Evolutionary conservation across 2,888 invertebrate species (phyloP).

Genomic region (Synanthedon vespiformis): DNA sequence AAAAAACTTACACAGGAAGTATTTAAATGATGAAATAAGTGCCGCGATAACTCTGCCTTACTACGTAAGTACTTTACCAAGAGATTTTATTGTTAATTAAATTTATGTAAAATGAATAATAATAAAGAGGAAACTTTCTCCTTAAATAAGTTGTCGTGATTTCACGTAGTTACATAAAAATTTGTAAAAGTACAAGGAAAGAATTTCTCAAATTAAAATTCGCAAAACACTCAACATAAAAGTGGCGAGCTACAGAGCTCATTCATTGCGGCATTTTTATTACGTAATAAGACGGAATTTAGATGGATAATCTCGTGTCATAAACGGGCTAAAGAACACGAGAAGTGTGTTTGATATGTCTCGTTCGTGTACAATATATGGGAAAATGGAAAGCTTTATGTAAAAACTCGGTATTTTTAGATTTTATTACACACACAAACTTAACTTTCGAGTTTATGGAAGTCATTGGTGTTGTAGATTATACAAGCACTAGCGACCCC

Average conservation of each 20-base stretch:
- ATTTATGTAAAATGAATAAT: too few relatives aligned
- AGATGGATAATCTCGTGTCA: slow-evolving; percentile 44
- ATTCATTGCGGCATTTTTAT: slow-evolving; percentile 50
- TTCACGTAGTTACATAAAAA: background rate
- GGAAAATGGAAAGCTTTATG: slow-evolving; percentile 5
- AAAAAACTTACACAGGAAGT: too few relatives aligned
- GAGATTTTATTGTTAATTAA: too few relatives aligned
- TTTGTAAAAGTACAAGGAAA: slow-evolving; percentile 13
- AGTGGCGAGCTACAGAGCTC: slow-evolving; percentile 25
- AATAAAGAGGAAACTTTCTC: too few relatives aligned
- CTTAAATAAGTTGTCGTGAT: too few relatives aligned
- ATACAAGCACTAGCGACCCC: too few relatives aligned
- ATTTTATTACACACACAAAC: background rate
- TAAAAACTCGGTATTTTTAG: background rate
- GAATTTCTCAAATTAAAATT: slow-evolving; percentile 38
- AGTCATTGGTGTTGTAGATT: too few relatives aligned
- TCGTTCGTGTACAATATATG: slow-evolving; percentile 31
- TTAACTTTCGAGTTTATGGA: too few relatives aligned
- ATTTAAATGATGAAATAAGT: too few relatives aligned
- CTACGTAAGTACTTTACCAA: too few relatives aligned
- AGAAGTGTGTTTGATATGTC: slow-evolving; percentile 38
- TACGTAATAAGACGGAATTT: slow-evolving; percentile 45
- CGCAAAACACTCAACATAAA: slow-evolving; percentile 32
- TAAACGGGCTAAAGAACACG: slow-evolving; percentile 38
- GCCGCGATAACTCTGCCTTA: too few relatives aligned